Evolutionary conservation across 2,797 vertebrate species (phyloP).

Genomic region (Ateles fusciceps): DNA sequence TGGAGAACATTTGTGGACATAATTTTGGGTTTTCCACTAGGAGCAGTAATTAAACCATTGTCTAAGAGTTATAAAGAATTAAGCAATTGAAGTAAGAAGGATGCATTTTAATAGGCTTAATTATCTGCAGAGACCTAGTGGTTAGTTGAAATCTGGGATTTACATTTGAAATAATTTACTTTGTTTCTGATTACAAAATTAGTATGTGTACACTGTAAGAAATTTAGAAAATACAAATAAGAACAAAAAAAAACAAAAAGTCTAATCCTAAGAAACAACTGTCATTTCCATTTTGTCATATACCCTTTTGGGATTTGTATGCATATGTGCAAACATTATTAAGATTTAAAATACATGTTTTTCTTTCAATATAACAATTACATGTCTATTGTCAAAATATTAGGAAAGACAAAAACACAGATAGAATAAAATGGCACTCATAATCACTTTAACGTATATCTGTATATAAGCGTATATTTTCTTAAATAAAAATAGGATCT

Average conservation of each 20-base stretch:
- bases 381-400: background rate
- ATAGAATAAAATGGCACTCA: background rate
- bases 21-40: background rate
- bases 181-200: slow-evolving; percentile 11
- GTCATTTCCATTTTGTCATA: background rate
- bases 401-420: background rate
- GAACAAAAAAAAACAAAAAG: background rate
- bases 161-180: slow-evolving; percentile 1
- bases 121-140: background rate
- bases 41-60: background rate
- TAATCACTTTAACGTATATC: background rate
- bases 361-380: background rate
- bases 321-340: background rate
- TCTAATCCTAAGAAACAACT: background rate
- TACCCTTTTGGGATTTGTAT: background rate
- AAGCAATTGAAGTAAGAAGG: background rate
- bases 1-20: background rate
- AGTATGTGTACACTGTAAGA: background rate
- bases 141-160: background rate
- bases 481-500: background rate
- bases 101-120: background rate
- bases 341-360: background rate
- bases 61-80: background rate
- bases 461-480: background rate
- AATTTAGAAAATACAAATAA: background rate